Percentiles rank a stretch among this genome's conserved stretches.
Conservation (phyloP, 2,797 vertebrate genomes). For the Sebastes cheni region DNA sequence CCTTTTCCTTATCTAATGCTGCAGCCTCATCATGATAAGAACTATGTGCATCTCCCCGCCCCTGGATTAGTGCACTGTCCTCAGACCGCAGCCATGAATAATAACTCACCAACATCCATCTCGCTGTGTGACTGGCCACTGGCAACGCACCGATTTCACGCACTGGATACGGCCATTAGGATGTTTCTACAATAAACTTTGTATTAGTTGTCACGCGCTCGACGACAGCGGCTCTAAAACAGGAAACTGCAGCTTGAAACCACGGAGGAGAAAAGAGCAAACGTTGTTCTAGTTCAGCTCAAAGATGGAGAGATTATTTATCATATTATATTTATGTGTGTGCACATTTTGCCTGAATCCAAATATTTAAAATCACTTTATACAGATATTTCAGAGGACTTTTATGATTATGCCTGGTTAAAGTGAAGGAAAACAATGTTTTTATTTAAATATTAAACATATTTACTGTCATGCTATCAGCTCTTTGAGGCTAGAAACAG, state of each 20-base stretch:
- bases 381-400: background rate
- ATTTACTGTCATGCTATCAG: too few species aligned
- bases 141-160: conserved; percentile 70
- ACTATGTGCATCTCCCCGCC: conserved; percentile 63
- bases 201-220: conserved; percentile 10
- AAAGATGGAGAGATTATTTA: background rate
- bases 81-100: conserved; percentile 61
- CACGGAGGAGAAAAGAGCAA: background rate
- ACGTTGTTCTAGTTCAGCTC: background rate
- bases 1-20: conserved; percentile 73
- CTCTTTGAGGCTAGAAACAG: too few species aligned
- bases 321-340: background rate
- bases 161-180: conserved; percentile 67
- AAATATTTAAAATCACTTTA: background rate
- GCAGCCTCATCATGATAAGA: conserved; percentile 71
- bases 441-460: too few species aligned
- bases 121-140: conserved; percentile 60
- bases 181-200: conserved; percentile 48
- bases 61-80: conserved; percentile 69
- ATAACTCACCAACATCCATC: conserved; percentile 59
- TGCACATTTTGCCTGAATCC: background rate
- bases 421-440: too few species aligned
- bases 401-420: too few species aligned
- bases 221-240: background rate
- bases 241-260: background rate